These are phyloP conservation scores for Chelonia mydas DNA, from an alignment of 2,797 vertebrate species.

Conservation along the genomic window DNA sequence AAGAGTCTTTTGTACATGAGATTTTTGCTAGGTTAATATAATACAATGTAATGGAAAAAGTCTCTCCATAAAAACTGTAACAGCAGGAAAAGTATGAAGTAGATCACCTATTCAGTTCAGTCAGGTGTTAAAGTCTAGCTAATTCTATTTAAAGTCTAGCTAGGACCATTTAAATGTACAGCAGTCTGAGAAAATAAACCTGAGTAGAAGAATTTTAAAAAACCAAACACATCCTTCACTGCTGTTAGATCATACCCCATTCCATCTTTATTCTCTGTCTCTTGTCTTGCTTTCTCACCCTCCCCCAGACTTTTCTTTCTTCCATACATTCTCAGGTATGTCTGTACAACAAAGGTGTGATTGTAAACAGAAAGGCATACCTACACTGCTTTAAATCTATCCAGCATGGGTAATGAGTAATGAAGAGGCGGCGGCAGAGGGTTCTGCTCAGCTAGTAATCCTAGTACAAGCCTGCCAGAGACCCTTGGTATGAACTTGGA, in stretches of 20 bases:
- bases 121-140: background rate
- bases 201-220: background rate
- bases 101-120: background rate
- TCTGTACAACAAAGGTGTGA: background rate
- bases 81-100: background rate
- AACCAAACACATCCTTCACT: background rate
- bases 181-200: background rate
- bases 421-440: background rate
- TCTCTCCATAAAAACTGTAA: background rate
- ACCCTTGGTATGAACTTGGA: background rate
- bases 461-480: background rate
- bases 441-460: background rate
- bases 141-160: background rate
- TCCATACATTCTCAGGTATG: background rate
- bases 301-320: background rate
- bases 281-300: background rate
- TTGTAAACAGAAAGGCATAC: background rate
- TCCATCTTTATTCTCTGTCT: background rate
- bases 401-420: background rate
- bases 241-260: background rate
- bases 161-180: background rate
- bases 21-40: background rate
- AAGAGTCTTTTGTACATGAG: background rate
- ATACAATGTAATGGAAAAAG: background rate
- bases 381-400: background rate